Conservation (phyloP, 2,797 vertebrate species). For the Falco naumanni region DNA sequence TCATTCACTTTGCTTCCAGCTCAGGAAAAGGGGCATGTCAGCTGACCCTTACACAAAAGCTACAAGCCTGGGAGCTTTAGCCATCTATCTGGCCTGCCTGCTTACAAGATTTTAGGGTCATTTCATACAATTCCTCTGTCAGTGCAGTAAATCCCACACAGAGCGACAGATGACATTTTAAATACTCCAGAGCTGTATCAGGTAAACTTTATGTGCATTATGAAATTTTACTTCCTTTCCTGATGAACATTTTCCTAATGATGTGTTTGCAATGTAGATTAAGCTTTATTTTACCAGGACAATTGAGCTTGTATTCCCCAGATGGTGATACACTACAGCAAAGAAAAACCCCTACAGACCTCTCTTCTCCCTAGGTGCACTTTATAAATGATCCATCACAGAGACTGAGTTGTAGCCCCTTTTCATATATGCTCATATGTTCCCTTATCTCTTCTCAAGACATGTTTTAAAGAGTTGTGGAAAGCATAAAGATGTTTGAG, state of each 20-base stretch:
- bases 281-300: conserved; percentile 48
- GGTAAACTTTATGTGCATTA: conserved; percentile 56
- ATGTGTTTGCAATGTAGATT: conserved; percentile 30
- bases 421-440: conserved; percentile 18
- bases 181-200: conserved; percentile 56
- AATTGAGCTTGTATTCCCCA: not conserved
- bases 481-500: conserved; percentile 5
- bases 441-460: conserved; percentile 23
- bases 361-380: not conserved
- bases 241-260: conserved; percentile 60
- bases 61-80: not conserved
- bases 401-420: not conserved
- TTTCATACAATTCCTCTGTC: conserved; percentile 33
- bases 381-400: conserved; percentile 3
- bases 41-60: not conserved
- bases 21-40: conserved; percentile 20
- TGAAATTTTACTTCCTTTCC: conserved; percentile 69
- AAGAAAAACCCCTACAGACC: not conserved
- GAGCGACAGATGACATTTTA: conserved; percentile 45
- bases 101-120: not conserved
- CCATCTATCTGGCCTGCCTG: not conserved
- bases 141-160: not conserved
- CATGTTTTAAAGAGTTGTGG: conserved; percentile 10
- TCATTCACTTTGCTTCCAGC: conserved; percentile 28
- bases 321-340: not conserved